Percentiles rank a stretch among this genome's conserved stretches.
phyloP scores from a whole-genome alignment of 2,113 vertebrate genomes.

The Heliornis fulica region DNA sequence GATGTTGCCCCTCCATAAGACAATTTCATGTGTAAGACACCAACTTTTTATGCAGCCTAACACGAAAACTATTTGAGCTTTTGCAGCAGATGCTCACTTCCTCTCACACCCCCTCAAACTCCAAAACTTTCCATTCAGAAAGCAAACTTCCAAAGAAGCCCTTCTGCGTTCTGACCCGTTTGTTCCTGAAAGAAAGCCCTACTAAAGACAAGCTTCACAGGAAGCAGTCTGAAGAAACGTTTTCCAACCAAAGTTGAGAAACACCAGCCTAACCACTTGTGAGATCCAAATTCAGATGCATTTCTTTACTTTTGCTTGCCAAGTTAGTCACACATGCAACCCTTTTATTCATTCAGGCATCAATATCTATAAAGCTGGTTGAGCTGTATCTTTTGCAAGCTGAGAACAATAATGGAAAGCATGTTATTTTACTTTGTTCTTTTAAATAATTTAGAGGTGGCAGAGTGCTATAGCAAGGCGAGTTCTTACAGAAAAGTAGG shows the following conservation, averaged over 20 bases:
- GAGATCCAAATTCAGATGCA: background rate
- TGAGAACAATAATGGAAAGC: background rate
- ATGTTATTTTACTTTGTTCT: background rate
- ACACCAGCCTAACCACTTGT: background rate
- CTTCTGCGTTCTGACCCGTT: background rate
- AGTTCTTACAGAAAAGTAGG: background rate
- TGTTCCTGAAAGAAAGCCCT: background rate
- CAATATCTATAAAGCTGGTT: background rate
- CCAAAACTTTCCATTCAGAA: background rate
- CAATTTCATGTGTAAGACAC: background rate
- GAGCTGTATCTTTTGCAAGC: background rate
- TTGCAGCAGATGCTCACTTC: background rate
- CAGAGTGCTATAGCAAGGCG: fast-evolving
- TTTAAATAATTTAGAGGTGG: background rate
- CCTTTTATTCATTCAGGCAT: background rate
- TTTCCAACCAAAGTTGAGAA: background rate
- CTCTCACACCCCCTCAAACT: background rate
- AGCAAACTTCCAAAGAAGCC: background rate
- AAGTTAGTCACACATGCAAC: background rate
- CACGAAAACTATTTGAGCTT: background rate
- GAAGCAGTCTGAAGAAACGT: background rate
- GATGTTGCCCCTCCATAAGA: background rate
- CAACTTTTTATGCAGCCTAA: background rate
- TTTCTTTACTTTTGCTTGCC: background rate
- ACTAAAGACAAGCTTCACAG: background rate